These are phyloP conservation scores for Hypotaenidia philippensis DNA, from an alignment of 2,797 vertebrate species.

Conservation along the genomic window DNA sequence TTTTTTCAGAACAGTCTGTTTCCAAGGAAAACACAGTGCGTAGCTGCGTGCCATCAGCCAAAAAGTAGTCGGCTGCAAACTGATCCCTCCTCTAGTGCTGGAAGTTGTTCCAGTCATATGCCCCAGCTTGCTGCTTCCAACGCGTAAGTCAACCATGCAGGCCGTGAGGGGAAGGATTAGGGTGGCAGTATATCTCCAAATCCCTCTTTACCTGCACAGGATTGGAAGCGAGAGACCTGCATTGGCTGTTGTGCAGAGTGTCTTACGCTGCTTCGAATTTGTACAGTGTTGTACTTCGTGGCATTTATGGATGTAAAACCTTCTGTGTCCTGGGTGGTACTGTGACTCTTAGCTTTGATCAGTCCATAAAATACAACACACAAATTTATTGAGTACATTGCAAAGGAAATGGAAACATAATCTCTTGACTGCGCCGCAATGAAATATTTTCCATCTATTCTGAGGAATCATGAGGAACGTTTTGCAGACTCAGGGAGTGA, in stretches of 20 bases:
- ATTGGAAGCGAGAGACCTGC: background rate
- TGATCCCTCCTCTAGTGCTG: background rate
- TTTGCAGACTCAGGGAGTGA: background rate
- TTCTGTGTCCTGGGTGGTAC: background rate
- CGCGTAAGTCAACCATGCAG: background rate
- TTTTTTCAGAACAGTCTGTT: background rate
- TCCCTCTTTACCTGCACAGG: background rate
- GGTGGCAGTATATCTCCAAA: background rate
- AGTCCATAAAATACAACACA: background rate
- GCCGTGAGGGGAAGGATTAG: background rate
- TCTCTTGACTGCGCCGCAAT: conserved; percentile 20
- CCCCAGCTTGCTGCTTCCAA: background rate
- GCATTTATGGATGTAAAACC: conserved; percentile 23
- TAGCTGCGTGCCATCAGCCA: background rate
- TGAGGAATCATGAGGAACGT: background rate
- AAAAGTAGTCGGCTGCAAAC: background rate
- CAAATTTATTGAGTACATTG: conserved; percentile 35
- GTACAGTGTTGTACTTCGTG: background rate
- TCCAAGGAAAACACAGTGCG: background rate
- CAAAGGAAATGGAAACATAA: conserved; percentile 37
- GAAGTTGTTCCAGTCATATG: background rate
- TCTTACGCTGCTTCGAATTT: background rate
- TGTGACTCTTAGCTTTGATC: conserved; percentile 42
- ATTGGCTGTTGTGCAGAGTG: background rate
- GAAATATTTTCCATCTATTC: conserved; percentile 43